Conservation (phyloP, 1,140 invertebrate species). For the Lanistes nyassanus region DNA sequence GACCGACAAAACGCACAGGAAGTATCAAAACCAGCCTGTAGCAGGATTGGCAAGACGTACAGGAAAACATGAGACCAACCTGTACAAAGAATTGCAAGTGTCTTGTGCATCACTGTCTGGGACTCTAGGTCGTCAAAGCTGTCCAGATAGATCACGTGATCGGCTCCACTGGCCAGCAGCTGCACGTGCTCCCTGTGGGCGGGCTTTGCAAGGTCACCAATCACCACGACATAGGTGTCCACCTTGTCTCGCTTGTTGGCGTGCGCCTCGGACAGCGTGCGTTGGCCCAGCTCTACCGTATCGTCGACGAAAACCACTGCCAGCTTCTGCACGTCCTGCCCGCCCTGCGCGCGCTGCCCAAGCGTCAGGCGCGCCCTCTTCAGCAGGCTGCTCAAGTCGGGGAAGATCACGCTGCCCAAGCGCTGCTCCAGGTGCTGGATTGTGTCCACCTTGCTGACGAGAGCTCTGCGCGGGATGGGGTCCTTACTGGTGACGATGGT, state of each 20-base stretch:
- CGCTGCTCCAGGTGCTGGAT: constrained; percentile 16
- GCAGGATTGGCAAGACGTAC: no score
- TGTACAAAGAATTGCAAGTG: constrained; percentile 13
- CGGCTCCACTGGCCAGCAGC: neutral
- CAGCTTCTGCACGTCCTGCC: constrained; percentile 17
- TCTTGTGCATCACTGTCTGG: neutral
- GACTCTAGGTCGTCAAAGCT: constrained; percentile 8
- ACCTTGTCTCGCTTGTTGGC: constrained; percentile 21
- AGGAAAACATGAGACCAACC: neutral
- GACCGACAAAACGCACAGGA: neutral
- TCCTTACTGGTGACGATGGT: constrained; percentile 27
- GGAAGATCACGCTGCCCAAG: constrained; percentile 18
- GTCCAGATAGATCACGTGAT: constrained; percentile 16
- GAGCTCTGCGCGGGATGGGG: neutral
- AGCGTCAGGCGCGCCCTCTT: constrained; percentile 14
- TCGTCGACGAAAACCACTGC: constrained; percentile 30
- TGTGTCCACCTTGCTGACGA: neutral
- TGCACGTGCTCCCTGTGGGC: neutral
- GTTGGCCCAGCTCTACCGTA: constrained; percentile 2
- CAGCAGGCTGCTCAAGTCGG: constrained; percentile 20
- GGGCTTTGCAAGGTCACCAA: neutral
- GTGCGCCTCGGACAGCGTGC: constrained; percentile 11
- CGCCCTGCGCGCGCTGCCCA: neutral
- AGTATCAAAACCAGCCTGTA: neutral
- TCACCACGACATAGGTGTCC: constrained; percentile 31